phyloP scores from a whole-genome alignment of 2,888 invertebrate genomes.

The Therioaphis trifolii region DNA sequence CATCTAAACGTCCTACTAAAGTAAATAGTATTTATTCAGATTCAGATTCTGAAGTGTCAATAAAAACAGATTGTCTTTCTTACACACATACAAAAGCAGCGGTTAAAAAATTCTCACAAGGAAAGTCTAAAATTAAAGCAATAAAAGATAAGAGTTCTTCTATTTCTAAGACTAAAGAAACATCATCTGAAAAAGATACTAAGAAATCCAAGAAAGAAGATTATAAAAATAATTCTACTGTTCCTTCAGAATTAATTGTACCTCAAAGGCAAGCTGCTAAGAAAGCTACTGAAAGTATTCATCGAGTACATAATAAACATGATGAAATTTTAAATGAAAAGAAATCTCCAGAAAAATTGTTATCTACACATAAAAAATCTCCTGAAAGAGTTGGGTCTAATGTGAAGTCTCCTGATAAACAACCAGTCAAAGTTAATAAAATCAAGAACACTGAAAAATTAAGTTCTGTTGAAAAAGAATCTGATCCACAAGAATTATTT shows the following conservation, averaged over 20 bases:
- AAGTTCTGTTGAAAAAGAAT: conserved; percentile 75
- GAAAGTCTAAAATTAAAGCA: conserved; percentile 67
- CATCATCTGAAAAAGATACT: conserved; percentile 69
- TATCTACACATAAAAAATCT: conserved; percentile 60
- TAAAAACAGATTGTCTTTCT: conserved; percentile 73
- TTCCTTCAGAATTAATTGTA: conserved; percentile 83
- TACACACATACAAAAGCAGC: conserved; percentile 84
- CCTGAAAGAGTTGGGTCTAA: conserved; percentile 39
- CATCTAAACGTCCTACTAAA: conserved; percentile 64
- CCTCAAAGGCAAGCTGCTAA: conserved; percentile 91
- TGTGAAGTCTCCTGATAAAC: conserved; percentile 65
- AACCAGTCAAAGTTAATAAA: conserved; percentile 60
- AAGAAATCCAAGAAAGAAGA: conserved; percentile 70
- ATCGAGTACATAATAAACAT: conserved; percentile 69
- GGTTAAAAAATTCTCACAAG: conserved; percentile 82
- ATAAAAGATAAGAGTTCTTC: conserved; percentile 58
- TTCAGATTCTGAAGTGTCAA: conserved; percentile 76
- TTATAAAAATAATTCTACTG: conserved; percentile 70
- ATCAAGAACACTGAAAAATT: conserved; percentile 69
- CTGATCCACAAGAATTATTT: conserved; percentile 69
- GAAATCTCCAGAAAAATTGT: conserved; percentile 59
- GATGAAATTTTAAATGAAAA: conserved; percentile 52
- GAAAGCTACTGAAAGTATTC: conserved; percentile 89
- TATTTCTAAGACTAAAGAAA: conserved; percentile 62
- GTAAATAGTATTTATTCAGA: conserved; percentile 76